Percentiles rank a stretch among this genome's conserved stretches.
These are phyloP conservation scores for Apaloderma vittatum DNA, from an alignment of 2,113 vertebrate species.

Conservation along the genomic window DNA sequence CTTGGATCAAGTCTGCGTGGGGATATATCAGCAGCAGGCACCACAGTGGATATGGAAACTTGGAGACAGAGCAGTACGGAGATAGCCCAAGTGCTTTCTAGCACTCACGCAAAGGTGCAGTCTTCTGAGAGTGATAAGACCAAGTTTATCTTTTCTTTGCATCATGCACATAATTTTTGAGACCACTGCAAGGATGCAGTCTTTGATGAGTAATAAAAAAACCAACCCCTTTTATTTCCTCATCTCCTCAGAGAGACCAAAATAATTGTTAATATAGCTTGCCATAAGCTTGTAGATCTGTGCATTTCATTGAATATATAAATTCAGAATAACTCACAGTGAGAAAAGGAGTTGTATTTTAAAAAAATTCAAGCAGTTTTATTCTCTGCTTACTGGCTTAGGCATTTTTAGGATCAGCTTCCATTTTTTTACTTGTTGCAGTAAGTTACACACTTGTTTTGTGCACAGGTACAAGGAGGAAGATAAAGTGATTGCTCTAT, in stretches of 20 bases:
- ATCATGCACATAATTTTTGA: constrained; percentile 8
- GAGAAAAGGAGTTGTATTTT: neutral
- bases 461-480: neutral
- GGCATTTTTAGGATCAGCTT: neutral
- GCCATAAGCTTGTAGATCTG: neutral
- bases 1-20: neutral
- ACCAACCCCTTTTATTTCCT: neutral
- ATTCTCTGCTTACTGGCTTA: neutral
- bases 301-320: neutral
- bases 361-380: neutral
- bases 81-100: neutral
- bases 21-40: neutral
- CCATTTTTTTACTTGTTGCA: neutral
- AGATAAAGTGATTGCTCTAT: neutral
- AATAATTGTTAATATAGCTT: neutral
- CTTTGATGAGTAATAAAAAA: constrained; percentile 20
- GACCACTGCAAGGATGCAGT: constrained; percentile 11
- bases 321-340: neutral
- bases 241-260: neutral
- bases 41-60: neutral
- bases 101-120: neutral
- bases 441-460: neutral
- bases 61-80: neutral
- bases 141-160: neutral
- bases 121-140: neutral